phyloP scores from a whole-genome alignment of 2,113 vertebrate species.

The Chlorocebus sabaeus region DNA sequence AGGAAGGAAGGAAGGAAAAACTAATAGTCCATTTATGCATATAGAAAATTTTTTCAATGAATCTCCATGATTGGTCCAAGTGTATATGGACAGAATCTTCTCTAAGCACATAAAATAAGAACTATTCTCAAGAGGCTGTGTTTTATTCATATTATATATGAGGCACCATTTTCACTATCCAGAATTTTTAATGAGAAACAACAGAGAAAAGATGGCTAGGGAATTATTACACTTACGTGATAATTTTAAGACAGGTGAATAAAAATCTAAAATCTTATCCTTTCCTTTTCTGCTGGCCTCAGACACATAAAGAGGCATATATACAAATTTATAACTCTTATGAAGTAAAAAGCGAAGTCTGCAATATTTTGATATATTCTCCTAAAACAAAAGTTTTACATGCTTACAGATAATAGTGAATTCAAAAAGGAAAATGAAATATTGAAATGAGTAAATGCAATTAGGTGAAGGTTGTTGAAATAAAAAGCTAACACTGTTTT shows the following conservation, averaged over 20 bases:
- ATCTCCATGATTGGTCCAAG: not conserved
- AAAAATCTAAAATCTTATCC: not conserved
- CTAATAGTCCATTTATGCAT: too few species aligned
- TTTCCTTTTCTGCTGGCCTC: not conserved
- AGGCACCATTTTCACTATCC: not conserved
- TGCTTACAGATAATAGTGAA: not conserved
- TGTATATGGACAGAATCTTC: not conserved
- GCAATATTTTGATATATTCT: not conserved
- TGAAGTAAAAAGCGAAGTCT: not conserved
- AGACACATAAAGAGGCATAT: not conserved
- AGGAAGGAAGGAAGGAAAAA: too few species aligned
- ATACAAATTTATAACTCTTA: not conserved
- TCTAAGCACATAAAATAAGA: not conserved
- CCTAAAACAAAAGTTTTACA: not conserved
- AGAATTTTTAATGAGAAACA: not conserved
- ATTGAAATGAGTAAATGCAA: not conserved
- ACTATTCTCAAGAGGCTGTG: not conserved
- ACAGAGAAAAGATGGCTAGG: not conserved
- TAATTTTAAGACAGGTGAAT: not conserved
- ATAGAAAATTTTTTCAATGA: not conserved
- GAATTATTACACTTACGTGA: not conserved
- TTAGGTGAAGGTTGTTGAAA: conserved; percentile 4
- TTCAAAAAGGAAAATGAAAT: conserved; percentile 20
- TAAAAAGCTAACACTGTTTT: not conserved
- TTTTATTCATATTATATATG: not conserved